Conservation (phyloP, 2,888 invertebrate genomes). For the Julus scanicus region DNA sequence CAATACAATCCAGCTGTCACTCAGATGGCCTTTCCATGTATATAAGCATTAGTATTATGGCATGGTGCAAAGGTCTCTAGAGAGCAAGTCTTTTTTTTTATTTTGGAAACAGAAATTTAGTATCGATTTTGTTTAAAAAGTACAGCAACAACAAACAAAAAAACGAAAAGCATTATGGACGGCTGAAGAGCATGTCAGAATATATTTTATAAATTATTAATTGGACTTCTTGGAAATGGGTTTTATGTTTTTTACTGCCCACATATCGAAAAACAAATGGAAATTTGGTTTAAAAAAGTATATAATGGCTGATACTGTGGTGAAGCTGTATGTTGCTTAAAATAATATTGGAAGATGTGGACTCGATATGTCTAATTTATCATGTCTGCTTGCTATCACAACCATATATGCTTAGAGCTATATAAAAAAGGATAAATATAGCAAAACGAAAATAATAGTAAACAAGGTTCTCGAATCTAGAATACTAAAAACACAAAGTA, state of each 20-base stretch:
- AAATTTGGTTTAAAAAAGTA: too few relatives aligned
- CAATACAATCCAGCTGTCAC: neutral
- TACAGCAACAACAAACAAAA: neutral
- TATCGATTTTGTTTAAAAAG: neutral
- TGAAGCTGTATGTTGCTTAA: too few relatives aligned
- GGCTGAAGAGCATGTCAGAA: neutral
- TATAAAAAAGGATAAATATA: too few relatives aligned
- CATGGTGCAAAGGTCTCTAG: neutral
- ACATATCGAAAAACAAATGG: neutral
- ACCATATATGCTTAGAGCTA: too few relatives aligned
- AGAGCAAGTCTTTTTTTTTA: neutral
- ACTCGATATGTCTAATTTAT: too few relatives aligned
- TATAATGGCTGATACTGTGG: too few relatives aligned
- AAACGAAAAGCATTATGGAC: neutral
- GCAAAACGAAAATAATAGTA: too few relatives aligned
- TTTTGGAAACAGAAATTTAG: neutral
- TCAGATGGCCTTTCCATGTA: neutral
- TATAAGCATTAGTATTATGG: neutral
- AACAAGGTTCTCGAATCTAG: too few relatives aligned
- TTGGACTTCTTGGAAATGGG: neutral
- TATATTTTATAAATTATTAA: constrained; percentile 8
- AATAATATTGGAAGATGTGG: too few relatives aligned
- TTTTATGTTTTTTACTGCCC: neutral
- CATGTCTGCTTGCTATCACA: too few relatives aligned
- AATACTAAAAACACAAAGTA: neutral